phyloP scores from a whole-genome alignment of 1,140 invertebrate species.

The Holotrichia oblita region DNA sequence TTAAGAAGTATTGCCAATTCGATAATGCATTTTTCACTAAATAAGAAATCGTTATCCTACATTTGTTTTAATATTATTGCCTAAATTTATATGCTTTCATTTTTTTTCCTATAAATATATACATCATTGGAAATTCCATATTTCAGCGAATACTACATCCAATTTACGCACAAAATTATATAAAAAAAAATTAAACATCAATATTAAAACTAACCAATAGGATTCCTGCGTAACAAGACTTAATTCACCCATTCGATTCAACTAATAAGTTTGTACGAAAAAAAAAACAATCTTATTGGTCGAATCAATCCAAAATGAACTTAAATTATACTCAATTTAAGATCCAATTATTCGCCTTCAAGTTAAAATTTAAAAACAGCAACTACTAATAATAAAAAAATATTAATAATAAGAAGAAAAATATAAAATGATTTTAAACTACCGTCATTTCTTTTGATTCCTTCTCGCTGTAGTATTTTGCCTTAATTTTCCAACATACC shows the following conservation, averaged over 20 bases:
- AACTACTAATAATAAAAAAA: background rate
- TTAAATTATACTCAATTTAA: background rate
- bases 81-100: too few relatives aligned
- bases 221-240: background rate
- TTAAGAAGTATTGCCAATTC: too few relatives aligned
- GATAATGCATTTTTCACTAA: too few relatives aligned
- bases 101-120: too few relatives aligned
- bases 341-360: background rate
- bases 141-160: too few relatives aligned
- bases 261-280: too few relatives aligned
- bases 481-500: background rate
- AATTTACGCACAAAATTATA: too few relatives aligned
- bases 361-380: background rate
- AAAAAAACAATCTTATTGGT: background rate
- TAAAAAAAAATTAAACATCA: too few relatives aligned
- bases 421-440: background rate
- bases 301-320: background rate
- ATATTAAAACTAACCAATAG: background rate
- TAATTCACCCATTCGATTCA: too few relatives aligned
- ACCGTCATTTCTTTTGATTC: conserved; percentile 13
- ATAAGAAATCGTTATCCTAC: too few relatives aligned
- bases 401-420: background rate
- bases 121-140: too few relatives aligned
- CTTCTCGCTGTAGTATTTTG: background rate
- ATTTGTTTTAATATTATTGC: too few relatives aligned